phyloP scores from a whole-genome alignment of 2,797 vertebrate genomes.

The Typhlichthys subterraneus region DNA sequence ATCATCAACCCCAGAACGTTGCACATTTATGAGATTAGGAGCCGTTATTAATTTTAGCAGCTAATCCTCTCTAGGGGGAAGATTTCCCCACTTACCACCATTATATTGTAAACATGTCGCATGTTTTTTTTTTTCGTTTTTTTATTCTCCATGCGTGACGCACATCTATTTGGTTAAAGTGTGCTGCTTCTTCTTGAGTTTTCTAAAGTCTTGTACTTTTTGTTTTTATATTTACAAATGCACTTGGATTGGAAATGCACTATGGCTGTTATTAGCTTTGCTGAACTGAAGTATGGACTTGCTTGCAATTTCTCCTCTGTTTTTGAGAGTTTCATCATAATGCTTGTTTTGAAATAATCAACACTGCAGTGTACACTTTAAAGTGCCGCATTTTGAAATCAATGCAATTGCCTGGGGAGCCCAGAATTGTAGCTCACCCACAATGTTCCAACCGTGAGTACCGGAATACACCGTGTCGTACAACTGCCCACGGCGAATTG shows the following conservation, averaged over 20 bases:
- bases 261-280: constrained; percentile 49
- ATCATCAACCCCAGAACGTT: not conserved
- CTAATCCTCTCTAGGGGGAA: constrained; percentile 3
- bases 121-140: constrained; percentile 1
- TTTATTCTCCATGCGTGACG: constrained; percentile 38
- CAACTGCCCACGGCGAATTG: no score
- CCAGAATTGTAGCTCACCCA: not conserved
- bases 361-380: constrained; percentile 11
- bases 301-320: constrained; percentile 35
- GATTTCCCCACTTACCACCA: constrained; percentile 33
- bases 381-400: no score
- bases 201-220: constrained; percentile 31
- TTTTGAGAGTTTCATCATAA: constrained; percentile 12
- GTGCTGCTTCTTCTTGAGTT: constrained; percentile 30
- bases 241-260: constrained; percentile 50
- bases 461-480: not conserved
- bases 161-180: constrained; percentile 35
- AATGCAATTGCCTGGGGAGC: constrained; percentile 1
- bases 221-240: constrained; percentile 33
- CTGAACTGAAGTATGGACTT: constrained; percentile 46
- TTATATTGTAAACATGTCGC: constrained; percentile 47
- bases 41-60: constrained; percentile 16
- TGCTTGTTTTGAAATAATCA: constrained; percentile 42
- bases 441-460: not conserved
- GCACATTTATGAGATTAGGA: constrained; percentile 21